Conservation (phyloP, 2,888 invertebrate species). For the Seladonia tumulorum region DNA sequence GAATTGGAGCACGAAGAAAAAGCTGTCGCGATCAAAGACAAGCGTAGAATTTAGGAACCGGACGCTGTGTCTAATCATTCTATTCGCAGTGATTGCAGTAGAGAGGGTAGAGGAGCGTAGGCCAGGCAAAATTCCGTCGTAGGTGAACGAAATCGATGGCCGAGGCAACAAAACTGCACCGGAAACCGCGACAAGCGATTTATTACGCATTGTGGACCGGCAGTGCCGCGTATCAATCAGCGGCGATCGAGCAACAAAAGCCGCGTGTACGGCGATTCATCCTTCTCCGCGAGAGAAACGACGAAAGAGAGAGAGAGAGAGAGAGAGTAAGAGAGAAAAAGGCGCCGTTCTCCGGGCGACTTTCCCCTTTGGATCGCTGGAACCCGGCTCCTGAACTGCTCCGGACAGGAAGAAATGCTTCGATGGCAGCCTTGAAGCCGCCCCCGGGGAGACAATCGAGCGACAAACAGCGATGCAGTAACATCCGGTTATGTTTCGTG, state of each 20-base stretch:
- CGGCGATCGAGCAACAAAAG: constrained; percentile 38
- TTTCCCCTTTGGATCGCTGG: constrained; percentile 16
- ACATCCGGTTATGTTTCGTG: constrained; percentile 62
- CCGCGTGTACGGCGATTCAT: constrained; percentile 26
- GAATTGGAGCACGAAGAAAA: not conserved
- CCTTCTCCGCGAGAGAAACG: constrained; percentile 1
- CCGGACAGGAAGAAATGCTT: constrained; percentile 46
- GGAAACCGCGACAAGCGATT: constrained; percentile 34
- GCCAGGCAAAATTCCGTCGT: not conserved
- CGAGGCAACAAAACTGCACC: not conserved
- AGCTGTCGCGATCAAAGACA: not conserved
- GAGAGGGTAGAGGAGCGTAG: not conserved
- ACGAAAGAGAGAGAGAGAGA: not conserved
- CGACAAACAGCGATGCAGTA: constrained; percentile 51
- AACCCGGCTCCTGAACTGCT: not conserved
- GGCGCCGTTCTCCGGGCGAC: not conserved
- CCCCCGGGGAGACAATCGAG: constrained; percentile 54
- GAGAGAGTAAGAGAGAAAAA: not conserved
- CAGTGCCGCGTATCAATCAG: constrained; percentile 49
- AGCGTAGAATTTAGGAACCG: not conserved
- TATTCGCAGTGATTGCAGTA: not conserved
- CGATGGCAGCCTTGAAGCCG: constrained; percentile 62
- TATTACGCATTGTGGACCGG: constrained; percentile 42
- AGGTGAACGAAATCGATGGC: constrained; percentile 3
- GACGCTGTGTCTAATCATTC: not conserved